Base-by-base conservation (phyloP, 2,888 invertebrate genomes). In the Drepanosiphum platanoidis region DNA sequence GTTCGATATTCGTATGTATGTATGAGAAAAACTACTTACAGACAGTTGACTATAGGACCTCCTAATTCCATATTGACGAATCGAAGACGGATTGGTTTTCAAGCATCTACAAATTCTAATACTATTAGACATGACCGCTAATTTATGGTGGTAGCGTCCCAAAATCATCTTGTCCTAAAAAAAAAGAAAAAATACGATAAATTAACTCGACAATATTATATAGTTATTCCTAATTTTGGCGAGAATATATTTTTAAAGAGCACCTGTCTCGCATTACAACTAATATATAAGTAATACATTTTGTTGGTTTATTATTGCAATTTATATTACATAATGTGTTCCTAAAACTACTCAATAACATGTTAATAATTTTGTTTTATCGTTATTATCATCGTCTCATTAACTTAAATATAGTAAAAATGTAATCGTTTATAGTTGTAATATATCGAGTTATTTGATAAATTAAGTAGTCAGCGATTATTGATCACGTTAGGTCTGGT, bases 51-150 rank as follows among this genome's bases (percentile, higher is more conserved):
- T 84, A 15, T 84, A 84, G 1, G 75, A 84, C 18, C 75, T 68
- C 15, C 52, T 68, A 1, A 22, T 64, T 1, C 46, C 84, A 13
- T 66, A 68, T 1, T 84, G 84, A 13, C 84, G 75, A 68, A 84
- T 68, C n/a, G 22, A 58, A 11, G 46, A 75, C 1, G 68, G 11
- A 13, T 68, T 68, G 5, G 36, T 13, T 77, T 52, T 84, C 13
- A 84, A 68, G n/a, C 84, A 84, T 52, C 52, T 66, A 30, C 84
- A 75, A 66, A 84, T 30, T 15, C 84, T 42, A 36, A 84, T 84
- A 39, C 75, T 66, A n/a, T 58, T 84, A 15, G 75, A 84, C 75
- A 84, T 75, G 22, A n/a, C 18, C 18, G 75, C 68, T 66, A 84
- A 22, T 18, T 77, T 74, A 75, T 75, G 36, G 15, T 84, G 74